Percentiles rank a stretch among this genome's conserved stretches.
phyloP scores from a whole-genome alignment of 2,113 vertebrate species.

The Chaenocephalus aceratus region DNA sequence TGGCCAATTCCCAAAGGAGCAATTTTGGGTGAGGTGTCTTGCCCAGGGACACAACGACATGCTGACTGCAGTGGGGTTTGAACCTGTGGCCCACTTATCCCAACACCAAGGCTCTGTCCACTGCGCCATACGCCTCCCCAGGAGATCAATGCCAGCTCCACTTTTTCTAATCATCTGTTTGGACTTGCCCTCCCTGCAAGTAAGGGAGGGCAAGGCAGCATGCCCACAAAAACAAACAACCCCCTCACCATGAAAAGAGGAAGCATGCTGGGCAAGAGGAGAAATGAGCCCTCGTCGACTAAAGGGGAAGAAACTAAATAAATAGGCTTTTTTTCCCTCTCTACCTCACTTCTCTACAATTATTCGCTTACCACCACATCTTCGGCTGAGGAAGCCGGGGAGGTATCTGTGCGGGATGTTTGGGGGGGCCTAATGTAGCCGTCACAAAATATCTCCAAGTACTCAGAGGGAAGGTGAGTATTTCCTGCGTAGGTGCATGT shows the following conservation, averaged over 20 bases:
- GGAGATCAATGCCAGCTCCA: constrained; percentile 27
- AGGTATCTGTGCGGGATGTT: constrained; percentile 44
- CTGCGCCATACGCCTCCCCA: no score
- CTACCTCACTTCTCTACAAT: constrained; percentile 23
- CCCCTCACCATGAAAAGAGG: constrained; percentile 30
- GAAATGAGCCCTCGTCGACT: constrained; percentile 28
- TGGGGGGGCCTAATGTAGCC: constrained; percentile 39
- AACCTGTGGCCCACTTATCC: no score
- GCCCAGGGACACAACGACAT: no score
- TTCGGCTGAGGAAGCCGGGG: constrained; percentile 32
- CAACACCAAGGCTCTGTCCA: no score
- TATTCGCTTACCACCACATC: constrained; percentile 18
- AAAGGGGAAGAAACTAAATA: constrained; percentile 43
- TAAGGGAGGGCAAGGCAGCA: constrained; percentile 25
- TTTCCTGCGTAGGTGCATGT: constrained; percentile 30
- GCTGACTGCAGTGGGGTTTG: no score
- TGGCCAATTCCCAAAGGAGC: no score
- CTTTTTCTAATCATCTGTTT: constrained; percentile 64
- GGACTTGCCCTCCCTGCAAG: constrained; percentile 44
- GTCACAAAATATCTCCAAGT: constrained; percentile 47
- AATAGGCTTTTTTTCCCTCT: constrained; percentile 13
- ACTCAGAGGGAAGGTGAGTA: constrained; percentile 42
- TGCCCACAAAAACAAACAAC: constrained; percentile 65
- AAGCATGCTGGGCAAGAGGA: constrained; percentile 49
- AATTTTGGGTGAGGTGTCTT: no score